Evolutionary conservation across 2,113 vertebrate genomes (phyloP).

Genomic region (Onychostoma macrolepis): DNA sequence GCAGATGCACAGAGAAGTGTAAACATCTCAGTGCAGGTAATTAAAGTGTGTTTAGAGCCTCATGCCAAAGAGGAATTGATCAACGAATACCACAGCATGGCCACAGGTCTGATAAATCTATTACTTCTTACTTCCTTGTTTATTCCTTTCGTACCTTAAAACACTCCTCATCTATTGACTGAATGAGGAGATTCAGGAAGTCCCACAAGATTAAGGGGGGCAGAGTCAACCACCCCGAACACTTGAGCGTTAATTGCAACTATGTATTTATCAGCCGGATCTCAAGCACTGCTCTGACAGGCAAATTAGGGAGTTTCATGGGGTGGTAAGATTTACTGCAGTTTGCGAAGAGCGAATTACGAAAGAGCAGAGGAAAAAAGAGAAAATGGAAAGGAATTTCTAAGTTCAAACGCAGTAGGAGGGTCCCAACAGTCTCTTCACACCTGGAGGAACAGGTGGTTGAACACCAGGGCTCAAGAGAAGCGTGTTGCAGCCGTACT

Average conservation of each 20-base stretch:
- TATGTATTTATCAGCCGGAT: slow-evolving; percentile 62
- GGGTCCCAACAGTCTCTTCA: slow-evolving; percentile 37
- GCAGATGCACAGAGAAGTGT: slow-evolving; percentile 61
- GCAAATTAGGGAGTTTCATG: slow-evolving; percentile 64
- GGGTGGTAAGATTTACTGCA: slow-evolving; percentile 2
- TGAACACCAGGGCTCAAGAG: not conserved
- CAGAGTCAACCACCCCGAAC: slow-evolving; percentile 53
- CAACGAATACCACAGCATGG: slow-evolving; percentile 58
- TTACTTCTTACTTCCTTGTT: slow-evolving; percentile 38
- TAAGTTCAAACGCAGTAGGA: not conserved
- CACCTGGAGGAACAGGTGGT: slow-evolving; percentile 56
- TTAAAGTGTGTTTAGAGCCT: slow-evolving; percentile 74
- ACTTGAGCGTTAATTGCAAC: slow-evolving; percentile 63
- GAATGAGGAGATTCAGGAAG: slow-evolving; percentile 51
- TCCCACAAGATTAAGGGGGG: slow-evolving; percentile 48
- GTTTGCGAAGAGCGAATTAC: not conserved
- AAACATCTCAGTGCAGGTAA: slow-evolving; percentile 70
- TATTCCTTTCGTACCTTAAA: slow-evolving; percentile 24
- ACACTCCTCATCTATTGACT: slow-evolving; percentile 19
- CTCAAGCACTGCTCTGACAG: slow-evolving; percentile 57
- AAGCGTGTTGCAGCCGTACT: slow-evolving; percentile 18
- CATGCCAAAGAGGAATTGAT: slow-evolving; percentile 67
- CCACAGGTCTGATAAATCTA: slow-evolving; percentile 68
- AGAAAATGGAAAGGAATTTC: not conserved
- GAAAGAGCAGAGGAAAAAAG: not conserved